Evolutionary conservation across 1,140 invertebrate genomes (phyloP).

Genomic region (Chymomyza costata): DNA sequence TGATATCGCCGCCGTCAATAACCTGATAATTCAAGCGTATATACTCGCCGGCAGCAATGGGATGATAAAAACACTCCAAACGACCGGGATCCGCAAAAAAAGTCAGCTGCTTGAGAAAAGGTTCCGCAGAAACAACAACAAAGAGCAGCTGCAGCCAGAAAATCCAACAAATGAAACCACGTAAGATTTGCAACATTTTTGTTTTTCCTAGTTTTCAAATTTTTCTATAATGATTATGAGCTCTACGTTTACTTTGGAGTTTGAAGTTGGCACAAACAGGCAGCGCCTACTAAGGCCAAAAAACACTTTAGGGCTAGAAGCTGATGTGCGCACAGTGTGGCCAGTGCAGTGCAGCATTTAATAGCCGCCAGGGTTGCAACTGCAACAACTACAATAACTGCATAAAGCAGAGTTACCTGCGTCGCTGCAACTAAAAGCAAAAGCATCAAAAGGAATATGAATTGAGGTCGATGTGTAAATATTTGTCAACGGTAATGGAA

Average conservation of each 20-base stretch:
- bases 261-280: background rate
- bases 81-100: slow-evolving; percentile 80
- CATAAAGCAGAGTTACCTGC: slow-evolving; percentile 16
- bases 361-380: slow-evolving; percentile 32
- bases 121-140: slow-evolving; percentile 22
- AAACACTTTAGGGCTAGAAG: slow-evolving; percentile 9
- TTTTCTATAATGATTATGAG: no score
- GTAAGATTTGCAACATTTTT: slow-evolving; percentile 44
- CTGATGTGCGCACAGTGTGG: no score
- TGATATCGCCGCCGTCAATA: slow-evolving; percentile 85
- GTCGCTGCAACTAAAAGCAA: slow-evolving; percentile 56
- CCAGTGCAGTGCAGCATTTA: slow-evolving; percentile 31
- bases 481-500: slow-evolving; percentile 73
- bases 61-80: slow-evolving; percentile 83
- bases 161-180: background rate
- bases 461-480: slow-evolving; percentile 73
- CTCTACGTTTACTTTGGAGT: background rate
- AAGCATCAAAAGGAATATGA: slow-evolving; percentile 73
- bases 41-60: slow-evolving; percentile 77
- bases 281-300: slow-evolving; percentile 4
- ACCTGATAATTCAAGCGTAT: slow-evolving; percentile 86
- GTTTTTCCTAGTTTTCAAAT: background rate
- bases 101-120: slow-evolving; percentile 79
- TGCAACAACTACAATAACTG: slow-evolving; percentile 24
- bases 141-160: background rate